Percentiles rank a stretch among this genome's conserved stretches.
Evolutionary conservation across 2,113 vertebrate genomes (phyloP).

Genomic region (Delphinus delphis): DNA sequence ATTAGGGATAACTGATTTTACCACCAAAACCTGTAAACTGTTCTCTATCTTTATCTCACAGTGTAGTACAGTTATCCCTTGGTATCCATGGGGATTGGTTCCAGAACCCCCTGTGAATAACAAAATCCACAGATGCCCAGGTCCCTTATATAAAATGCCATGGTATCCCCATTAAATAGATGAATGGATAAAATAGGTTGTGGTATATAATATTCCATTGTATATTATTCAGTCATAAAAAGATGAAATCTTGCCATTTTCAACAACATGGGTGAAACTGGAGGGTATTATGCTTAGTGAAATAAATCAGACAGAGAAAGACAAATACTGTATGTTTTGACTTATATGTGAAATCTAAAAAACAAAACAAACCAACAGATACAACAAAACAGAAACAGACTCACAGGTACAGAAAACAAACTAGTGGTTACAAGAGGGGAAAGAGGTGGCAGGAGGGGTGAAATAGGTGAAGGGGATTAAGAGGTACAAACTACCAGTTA

Average conservation of each 20-base stretch:
- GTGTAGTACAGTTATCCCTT: not conserved
- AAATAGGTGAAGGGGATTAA: not conserved
- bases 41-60: not conserved
- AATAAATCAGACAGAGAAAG: not conserved
- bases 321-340: not conserved
- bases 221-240: not conserved
- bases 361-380: too few species aligned
- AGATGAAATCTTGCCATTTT: not conserved
- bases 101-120: not conserved
- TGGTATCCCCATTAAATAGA: not conserved
- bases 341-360: not conserved
- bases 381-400: not conserved
- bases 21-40: not conserved
- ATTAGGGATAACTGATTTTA: not conserved
- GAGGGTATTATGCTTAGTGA: not conserved
- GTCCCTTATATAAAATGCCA: not conserved
- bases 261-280: not conserved
- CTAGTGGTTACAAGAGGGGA: not conserved
- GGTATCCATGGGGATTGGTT: not conserved
- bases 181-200: not conserved
- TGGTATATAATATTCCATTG: not conserved
- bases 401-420: not conserved
- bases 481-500: not conserved
- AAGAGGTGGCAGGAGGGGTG: not conserved
- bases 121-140: not conserved